Base-by-base conservation (phyloP, 1,140 invertebrate species). In the Zaprionus camerounensis region DNA sequence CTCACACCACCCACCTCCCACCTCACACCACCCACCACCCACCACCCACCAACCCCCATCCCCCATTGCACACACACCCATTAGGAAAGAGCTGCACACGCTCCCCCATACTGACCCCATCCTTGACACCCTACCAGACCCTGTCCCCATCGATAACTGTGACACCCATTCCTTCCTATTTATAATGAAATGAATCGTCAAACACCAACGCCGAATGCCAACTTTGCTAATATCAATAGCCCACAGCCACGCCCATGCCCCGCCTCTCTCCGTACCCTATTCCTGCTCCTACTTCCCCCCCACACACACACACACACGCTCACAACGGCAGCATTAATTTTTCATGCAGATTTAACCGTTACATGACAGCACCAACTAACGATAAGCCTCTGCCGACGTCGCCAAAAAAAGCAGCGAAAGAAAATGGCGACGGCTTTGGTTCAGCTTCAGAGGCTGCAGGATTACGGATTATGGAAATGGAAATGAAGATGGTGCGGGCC, bases 311-410 rank as follows among this genome's bases (percentile, higher is more conserved):
- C 61, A 38, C 62, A 64, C 26, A 49, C 4, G 26, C 12, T 31
- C 31, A 46, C 31, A 28, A 24, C 41, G 6, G n/a, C 24, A 55
- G 63, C 75, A 77, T 77, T 77, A 73, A 77, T 77, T 77, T 77
- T 77, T 77, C 75, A 77, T 77, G 75, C 75, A 77, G 75, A 77
- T 77, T 77, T 77, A 73, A 77, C 75, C 63, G 75, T 77, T 73
- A 77, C 75, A 77, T 77, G 71, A 77, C 75, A 73, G 71, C 61
- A 66, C 59, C 73, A 76, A 64, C 73, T 65, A 73, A 63, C 71
- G 75, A 77, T 67, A 73, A 76, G 57, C 20, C 44, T 24, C 15
- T 9, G 31, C 22, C 26, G 41, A 5, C 55, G 65, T 20, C 55
- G 26, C 26, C 17, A 17, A 28, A 69, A 59, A 56, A 63, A 75